phyloP scores from a whole-genome alignment of 2,888 invertebrate species.

The Kryphioiulus occultus region DNA sequence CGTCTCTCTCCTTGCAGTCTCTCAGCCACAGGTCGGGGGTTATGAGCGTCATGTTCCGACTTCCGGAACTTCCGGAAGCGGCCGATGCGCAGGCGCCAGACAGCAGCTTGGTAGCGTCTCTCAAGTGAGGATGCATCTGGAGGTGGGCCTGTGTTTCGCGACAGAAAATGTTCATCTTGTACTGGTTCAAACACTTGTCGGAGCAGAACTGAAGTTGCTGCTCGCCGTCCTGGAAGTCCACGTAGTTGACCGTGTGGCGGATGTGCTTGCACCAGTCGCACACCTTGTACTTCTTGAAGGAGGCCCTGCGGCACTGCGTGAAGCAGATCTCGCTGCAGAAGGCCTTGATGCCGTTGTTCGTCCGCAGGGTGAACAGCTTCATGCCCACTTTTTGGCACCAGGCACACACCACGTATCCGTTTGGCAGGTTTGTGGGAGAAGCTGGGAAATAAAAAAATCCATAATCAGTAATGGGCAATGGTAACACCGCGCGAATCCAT shows the following conservation, averaged over 20 bases:
- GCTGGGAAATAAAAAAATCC: slow-evolving; percentile 52
- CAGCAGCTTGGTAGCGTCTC: slow-evolving; percentile 58
- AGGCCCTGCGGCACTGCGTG: slow-evolving; percentile 85
- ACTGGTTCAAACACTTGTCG: slow-evolving; percentile 92
- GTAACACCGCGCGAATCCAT: too few relatives aligned
- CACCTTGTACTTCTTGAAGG: slow-evolving; percentile 85
- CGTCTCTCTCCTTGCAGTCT: slow-evolving; percentile 68
- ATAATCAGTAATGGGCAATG: too few relatives aligned
- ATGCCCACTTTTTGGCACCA: slow-evolving; percentile 63
- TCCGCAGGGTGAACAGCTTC: slow-evolving; percentile 61
- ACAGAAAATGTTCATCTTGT: slow-evolving; percentile 97
- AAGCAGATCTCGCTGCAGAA: slow-evolving; percentile 92
- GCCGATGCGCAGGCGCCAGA: slow-evolving; percentile 54
- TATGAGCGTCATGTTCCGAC: slow-evolving; percentile 67
- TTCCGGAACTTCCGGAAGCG: slow-evolving; percentile 47
- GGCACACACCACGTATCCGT: slow-evolving; percentile 59
- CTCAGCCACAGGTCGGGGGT: slow-evolving; percentile 91
- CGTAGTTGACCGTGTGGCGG: slow-evolving; percentile 87
- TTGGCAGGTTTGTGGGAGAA: slow-evolving; percentile 54
- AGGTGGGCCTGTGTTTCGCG: slow-evolving; percentile 91
- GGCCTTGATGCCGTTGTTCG: slow-evolving; percentile 60
- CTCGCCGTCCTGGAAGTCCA: slow-evolving; percentile 90
- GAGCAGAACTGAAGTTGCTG: slow-evolving; percentile 88
- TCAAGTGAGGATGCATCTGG: slow-evolving; percentile 78
- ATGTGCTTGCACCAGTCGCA: slow-evolving; percentile 95